Conservation (phyloP, 2,888 invertebrate species). For the Drosophila algonquin region DNA sequence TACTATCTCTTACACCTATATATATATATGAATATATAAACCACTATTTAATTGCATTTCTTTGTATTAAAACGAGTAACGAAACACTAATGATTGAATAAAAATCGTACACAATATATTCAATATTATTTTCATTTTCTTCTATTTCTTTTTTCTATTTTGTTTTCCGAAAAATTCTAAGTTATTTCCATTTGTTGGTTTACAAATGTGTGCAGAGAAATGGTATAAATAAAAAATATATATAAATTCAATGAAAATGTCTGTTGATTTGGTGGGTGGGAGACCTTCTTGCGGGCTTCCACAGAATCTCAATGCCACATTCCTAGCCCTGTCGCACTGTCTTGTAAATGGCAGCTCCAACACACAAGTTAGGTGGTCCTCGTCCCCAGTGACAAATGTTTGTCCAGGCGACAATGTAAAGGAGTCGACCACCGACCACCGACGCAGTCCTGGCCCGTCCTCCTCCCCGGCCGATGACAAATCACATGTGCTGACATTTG, state of each 20-base stretch:
- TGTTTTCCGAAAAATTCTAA: constrained; percentile 1
- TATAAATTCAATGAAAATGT: constrained; percentile 54
- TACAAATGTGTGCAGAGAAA: constrained; percentile 67
- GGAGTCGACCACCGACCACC: constrained; percentile 37
- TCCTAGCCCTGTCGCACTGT: constrained; percentile 20
- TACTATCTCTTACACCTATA: constrained; percentile 29
- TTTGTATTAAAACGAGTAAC: constrained; percentile 66
- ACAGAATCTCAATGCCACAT: constrained; percentile 45
- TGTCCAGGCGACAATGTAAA: constrained; percentile 43
- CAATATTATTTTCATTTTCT: constrained; percentile 33
- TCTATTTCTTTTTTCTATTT: background rate
- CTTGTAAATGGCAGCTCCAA: constrained; percentile 9
- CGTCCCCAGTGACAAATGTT: constrained; percentile 65
- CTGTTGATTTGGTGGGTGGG: background rate
- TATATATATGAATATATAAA: constrained; percentile 47
- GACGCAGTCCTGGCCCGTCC: constrained; percentile 4
- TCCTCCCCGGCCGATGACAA: constrained; percentile 53
- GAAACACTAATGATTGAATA: constrained; percentile 59
- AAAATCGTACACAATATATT: constrained; percentile 44
- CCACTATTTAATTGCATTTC: constrained; percentile 68
- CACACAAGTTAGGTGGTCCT: constrained; percentile 55
- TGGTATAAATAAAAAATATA: constrained; percentile 73
- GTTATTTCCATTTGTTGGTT: constrained; percentile 30
- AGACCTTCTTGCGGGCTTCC: background rate
- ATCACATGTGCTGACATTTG: constrained; percentile 76